phyloP scores from a whole-genome alignment of 53 echinoderm and acorn worm species.

The Antedon mediterranea region DNA sequence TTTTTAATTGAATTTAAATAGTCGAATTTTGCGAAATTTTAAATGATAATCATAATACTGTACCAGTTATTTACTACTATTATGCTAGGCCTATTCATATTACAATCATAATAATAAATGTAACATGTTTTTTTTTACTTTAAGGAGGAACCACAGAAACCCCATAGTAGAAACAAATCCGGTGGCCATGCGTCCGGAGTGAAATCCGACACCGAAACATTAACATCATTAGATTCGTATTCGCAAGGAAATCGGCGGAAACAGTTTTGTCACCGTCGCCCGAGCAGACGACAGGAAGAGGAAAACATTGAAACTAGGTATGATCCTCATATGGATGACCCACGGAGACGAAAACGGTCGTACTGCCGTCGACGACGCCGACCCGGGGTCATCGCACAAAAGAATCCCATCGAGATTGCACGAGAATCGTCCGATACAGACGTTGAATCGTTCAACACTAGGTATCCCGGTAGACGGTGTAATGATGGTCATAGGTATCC shows the following conservation, averaged over 20 bases:
- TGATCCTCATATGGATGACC: background rate
- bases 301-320: background rate
- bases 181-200: background rate
- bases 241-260: background rate
- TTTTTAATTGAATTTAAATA: too few species aligned
- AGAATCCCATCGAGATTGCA: background rate
- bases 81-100: too few species aligned
- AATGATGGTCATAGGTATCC: background rate
- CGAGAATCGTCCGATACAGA: background rate
- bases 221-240: background rate
- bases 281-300: background rate
- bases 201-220: background rate
- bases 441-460: background rate
- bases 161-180: background rate
- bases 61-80: too few species aligned
- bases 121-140: background rate
- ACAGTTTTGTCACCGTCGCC: background rate
- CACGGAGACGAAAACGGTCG: background rate
- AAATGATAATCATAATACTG: too few species aligned
- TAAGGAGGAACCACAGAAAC: background rate
- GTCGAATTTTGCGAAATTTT: too few species aligned
- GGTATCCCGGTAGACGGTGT: background rate
- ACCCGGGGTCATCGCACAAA: background rate
- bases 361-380: background rate
- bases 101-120: too few species aligned